Conservation (phyloP, 2,888 invertebrate genomes). For the Agrypnus murinus region DNA sequence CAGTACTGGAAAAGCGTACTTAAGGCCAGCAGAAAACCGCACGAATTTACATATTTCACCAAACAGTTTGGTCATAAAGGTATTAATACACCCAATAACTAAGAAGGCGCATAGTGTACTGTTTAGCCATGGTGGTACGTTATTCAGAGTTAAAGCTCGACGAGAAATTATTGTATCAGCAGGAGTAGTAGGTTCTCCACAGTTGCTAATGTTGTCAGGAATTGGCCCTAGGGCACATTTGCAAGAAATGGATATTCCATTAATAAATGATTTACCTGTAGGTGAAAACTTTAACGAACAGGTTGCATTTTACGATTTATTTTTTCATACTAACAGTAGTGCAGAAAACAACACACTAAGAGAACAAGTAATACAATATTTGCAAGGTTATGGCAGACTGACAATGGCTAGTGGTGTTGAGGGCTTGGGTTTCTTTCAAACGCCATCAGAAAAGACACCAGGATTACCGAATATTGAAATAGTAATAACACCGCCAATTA, state of each 20-base stretch:
- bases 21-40: conserved; percentile 78
- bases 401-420: conserved; percentile 58
- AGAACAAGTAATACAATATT: conserved; percentile 52
- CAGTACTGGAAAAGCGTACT: conserved; percentile 84
- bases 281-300: conserved; percentile 87
- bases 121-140: conserved; percentile 76
- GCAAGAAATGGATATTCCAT: conserved; percentile 73
- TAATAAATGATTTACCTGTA: conserved; percentile 80
- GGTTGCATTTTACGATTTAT: conserved; percentile 80
- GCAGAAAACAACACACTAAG: conserved; percentile 14
- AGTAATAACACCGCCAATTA: conserved; percentile 37
- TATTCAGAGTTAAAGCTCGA: conserved; percentile 74
- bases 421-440: conserved; percentile 49
- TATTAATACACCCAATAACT: conserved; percentile 61
- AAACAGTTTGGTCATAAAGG: conserved; percentile 78
- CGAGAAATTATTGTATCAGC: conserved; percentile 86
- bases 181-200: conserved; percentile 87
- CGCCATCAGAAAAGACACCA: conserved; percentile 32
- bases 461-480: conserved; percentile 53
- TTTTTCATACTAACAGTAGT: conserved; percentile 70
- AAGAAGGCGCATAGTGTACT: conserved; percentile 74
- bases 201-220: conserved; percentile 88
- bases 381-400: conserved; percentile 54
- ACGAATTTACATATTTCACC: conserved; percentile 81
- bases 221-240: conserved; percentile 81